A percentile compares a stretch with the other conserved stretches of the same genome.
These are phyloP conservation scores for Melipona beecheii DNA, from an alignment of 2,888 invertebrate genomes.

Conservation along the genomic window DNA sequence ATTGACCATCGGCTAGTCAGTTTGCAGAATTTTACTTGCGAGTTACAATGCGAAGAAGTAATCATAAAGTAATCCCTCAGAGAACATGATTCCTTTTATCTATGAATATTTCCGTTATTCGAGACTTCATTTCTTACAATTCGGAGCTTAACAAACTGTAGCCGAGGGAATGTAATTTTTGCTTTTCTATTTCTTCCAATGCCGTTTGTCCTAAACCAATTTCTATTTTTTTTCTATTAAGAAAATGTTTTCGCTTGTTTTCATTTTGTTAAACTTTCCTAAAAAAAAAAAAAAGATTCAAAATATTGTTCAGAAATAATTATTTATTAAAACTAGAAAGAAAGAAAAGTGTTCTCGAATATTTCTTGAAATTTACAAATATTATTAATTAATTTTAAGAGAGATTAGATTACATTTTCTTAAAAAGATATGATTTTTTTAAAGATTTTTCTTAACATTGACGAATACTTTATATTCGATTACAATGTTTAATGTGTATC, in stretches of 20 bases:
- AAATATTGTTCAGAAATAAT: not conserved
- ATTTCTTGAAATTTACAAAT: not conserved
- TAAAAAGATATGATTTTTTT: not conserved
- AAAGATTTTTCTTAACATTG: not conserved
- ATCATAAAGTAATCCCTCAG: slow-evolving; percentile 24
- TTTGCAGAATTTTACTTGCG: slow-evolving; percentile 36
- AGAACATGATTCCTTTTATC: slow-evolving; percentile 24
- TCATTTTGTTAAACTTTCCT: not conserved
- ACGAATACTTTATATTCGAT: not conserved
- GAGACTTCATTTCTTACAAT: slow-evolving; percentile 15
- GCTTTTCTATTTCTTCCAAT: slow-evolving; percentile 5
- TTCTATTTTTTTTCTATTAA: not conserved
- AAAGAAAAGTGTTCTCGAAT: not conserved
- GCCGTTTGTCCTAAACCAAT: too few species aligned
- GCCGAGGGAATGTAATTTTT: slow-evolving; percentile 13
- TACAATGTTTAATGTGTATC: not conserved
- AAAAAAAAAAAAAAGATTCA: not conserved
- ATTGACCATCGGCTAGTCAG: slow-evolving; percentile 11
- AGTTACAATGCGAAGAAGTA: slow-evolving; percentile 2
- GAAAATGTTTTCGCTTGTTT: not conserved
- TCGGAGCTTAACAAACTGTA: slow-evolving; percentile 33
- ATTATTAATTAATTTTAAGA: not conserved
- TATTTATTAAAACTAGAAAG: not conserved
- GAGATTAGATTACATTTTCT: not conserved
- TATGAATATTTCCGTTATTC: slow-evolving; percentile 22